phyloP scores from a whole-genome alignment of 2,797 vertebrate genomes.

The Salmo trutta region DNA sequence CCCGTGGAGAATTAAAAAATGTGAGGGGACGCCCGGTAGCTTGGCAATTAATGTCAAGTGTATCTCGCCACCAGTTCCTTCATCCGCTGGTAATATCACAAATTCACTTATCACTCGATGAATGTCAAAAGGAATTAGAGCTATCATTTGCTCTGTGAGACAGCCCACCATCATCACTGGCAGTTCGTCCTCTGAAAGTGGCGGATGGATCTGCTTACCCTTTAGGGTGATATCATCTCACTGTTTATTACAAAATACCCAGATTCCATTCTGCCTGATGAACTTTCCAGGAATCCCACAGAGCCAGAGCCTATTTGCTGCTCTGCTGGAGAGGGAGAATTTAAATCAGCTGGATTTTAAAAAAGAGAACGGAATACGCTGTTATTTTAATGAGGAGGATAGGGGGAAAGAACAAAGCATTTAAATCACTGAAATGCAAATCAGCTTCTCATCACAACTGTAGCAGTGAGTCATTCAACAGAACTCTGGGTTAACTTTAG shows the following conservation, averaged over 20 bases:
- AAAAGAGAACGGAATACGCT: conserved; percentile 21
- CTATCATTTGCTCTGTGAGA: conserved; percentile 61
- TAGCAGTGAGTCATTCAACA: neutral
- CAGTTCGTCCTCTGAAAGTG: conserved; percentile 23
- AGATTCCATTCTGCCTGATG: conserved; percentile 11
- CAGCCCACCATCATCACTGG: conserved; percentile 22
- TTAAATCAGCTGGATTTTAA: conserved; percentile 21
- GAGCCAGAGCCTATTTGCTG: neutral
- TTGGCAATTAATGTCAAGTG: conserved; percentile 71
- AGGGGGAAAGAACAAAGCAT: conserved; percentile 13
- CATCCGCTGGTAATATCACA: conserved; percentile 65
- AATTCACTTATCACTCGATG: conserved; percentile 73
- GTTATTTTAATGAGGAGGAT: conserved; percentile 11
- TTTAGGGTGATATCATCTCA: conserved; percentile 14
- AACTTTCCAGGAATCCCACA: conserved; percentile 16
- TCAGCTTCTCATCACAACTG: conserved; percentile 10
- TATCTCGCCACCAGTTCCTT: conserved; percentile 59
- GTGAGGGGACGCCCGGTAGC: conserved; percentile 49
- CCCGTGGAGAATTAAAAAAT: conserved; percentile 54
- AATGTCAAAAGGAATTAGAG: conserved; percentile 68
- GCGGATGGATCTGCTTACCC: conserved; percentile 37
- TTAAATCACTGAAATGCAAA: conserved; percentile 5
- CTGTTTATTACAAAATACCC: neutral
- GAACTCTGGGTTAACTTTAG: conserved; percentile 9
- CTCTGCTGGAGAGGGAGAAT: conserved; percentile 15